Base-by-base conservation (phyloP, 2,113 vertebrate species). In the Fulica atra region DNA sequence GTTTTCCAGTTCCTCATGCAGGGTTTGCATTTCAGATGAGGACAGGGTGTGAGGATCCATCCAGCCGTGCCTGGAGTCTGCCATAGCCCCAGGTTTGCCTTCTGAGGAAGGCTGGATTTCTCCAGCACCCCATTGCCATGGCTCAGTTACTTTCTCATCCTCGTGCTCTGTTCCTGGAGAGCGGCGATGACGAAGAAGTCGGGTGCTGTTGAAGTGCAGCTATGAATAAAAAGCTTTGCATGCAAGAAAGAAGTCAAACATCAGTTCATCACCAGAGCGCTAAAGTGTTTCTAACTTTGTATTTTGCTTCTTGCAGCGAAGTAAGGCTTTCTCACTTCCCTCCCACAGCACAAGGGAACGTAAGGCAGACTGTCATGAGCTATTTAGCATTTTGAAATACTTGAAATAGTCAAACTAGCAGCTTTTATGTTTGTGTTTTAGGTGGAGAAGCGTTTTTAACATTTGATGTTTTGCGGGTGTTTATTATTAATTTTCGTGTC, bases 281-380 rank as follows among this genome's bases (percentile, higher is more conserved):
- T 90, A 63, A 95, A 94, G 86, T 90, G 93, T 97, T 97, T 94
- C 95, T 95, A 96, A 95, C 85, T 97, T 94, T 90, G 8, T 87
- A 83, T 93, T 95, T 96, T 92, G 87, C 92, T 65, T 96, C 96
- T 95, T 93, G 94, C 87, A 85, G 96, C 63, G 72, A 81, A 95
- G 86, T 86, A 56, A 95, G 84, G 38, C 93, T 94, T 96, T 92
- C 94, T 92, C 96, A 94, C 95, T 92, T 95, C 84, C 93, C 94
- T 95, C 95, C 95, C 91, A 93, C 96, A 95, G 93, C 74, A 56
- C 88, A 83, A 63, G 92, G 71, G 74, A 83, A 80, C 35, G 94
- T 80, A 90, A 96, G 92, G 95, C 95, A 95, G 96, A 92, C 92
- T 95, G 90, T 94, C 88, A 88, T 86, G 86, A 96, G 92, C 90